Evolutionary conservation across 1,140 invertebrate species (phyloP).

Genomic region (Eumaeus atala): DNA sequence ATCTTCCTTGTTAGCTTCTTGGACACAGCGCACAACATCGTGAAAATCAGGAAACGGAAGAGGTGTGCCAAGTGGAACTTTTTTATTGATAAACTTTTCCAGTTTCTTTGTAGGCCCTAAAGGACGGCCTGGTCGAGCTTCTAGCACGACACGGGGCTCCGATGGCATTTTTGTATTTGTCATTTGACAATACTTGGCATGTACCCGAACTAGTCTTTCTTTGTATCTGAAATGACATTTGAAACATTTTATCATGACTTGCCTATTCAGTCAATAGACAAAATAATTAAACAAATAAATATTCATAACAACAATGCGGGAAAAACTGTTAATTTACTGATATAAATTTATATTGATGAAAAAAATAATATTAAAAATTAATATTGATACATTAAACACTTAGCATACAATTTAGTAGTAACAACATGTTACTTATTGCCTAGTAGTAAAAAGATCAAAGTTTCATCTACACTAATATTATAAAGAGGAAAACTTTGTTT

Average conservation of each 20-base stretch:
- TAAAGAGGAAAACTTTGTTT: no score
- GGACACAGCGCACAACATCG: constrained; percentile 56
- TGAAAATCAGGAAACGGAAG: constrained; percentile 63
- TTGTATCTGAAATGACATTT: constrained; percentile 47
- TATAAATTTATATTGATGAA: no score
- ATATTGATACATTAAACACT: no score
- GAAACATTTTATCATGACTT: constrained; percentile 6
- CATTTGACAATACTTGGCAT: constrained; percentile 61
- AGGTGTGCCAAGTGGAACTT: constrained; percentile 55
- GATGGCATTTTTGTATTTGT: constrained; percentile 64
- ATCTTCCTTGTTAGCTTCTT: constrained; percentile 54
- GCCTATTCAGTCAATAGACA: no score
- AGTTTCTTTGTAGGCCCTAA: constrained; percentile 44
- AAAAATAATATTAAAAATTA: no score
- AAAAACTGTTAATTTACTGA: no score
- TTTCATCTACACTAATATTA: no score
- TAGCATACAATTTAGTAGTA: no score
- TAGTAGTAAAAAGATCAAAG: no score
- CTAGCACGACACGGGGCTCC: constrained; percentile 52
- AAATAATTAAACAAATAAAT: no score
- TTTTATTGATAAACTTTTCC: constrained; percentile 60
- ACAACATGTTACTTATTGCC: no score
- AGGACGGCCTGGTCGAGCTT: constrained; percentile 42
- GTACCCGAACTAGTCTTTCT: constrained; percentile 51
- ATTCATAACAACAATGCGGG: no score